Evolutionary conservation across 2,888 invertebrate genomes (phyloP), one percentile per base, ranked within the genome.

Genomic region (Drosophila acutilabella): DNA sequence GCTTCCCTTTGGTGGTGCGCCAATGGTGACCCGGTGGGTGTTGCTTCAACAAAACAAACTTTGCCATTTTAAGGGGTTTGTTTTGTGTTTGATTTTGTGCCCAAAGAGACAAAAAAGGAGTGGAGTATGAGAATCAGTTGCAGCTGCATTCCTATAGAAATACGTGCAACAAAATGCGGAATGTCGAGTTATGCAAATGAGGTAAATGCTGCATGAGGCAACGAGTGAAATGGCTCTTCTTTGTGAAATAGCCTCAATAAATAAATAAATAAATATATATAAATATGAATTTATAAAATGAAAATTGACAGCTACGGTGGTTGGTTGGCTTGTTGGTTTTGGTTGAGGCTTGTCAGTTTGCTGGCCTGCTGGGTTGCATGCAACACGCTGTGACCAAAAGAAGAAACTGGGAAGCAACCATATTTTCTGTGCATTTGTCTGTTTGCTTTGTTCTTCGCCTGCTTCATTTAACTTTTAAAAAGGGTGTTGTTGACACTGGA

Each of bases 401-500:
- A 64, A 52, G 23, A 26, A 54, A 42, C 18, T 42, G 54, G 20
- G 33, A 44, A 44, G 51, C 30, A 52, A 61, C 52, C 59, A 65
- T 61, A 72, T 72, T 66, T 51, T 53, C 40, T 54, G 48, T 58
- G 52, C 56, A 65, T 65, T 71, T 64, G 40, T 67, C 30, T 62
- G 69, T 67, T 74, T 80, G 67, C 64, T 78, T 78, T 80, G 70
- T 79, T 79, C 64, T 78, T 69, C 52, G 67, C 62, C 58, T 65
- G 81, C 66, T 80, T 80, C 80, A 78, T 80, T 80, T 72, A 81
- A 81, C 74, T 69, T 65, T 61, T 71, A 67, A 69, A 67, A 64
- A 13, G 36, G 36, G 36, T 14, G 16, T 14, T 4, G 30, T 30
- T 36, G 13, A 36, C 36, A 36, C 4, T 36, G 36, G 36, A 36